Evolutionary conservation across 92 coral and sea anemone species (phyloP).

Genomic region (Heteractis magnifica): DNA sequence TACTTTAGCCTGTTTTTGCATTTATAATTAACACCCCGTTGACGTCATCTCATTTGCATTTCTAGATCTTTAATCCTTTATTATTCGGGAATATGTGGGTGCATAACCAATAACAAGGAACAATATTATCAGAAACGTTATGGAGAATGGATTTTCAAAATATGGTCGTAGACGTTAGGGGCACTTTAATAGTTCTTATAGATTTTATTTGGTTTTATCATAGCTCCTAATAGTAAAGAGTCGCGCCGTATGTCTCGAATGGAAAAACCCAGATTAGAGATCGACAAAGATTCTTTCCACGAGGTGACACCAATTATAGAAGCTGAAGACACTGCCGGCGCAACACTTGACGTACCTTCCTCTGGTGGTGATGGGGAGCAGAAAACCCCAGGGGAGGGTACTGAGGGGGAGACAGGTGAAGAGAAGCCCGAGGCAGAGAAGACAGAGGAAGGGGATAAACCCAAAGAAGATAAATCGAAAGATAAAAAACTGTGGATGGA

Average conservation of each 20-base stretch:
- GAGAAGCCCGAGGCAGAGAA: conserved; percentile 79
- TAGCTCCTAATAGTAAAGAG: conserved; percentile 76
- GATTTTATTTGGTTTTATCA: not conserved
- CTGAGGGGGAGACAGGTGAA: conserved; percentile 62
- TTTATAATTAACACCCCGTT: too few relatives aligned
- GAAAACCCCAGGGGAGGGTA: conserved; percentile 58
- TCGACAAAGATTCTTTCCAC: conserved; percentile 53
- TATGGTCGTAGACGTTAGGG: too few relatives aligned
- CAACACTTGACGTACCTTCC: conserved; percentile 55
- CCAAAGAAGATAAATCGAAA: conserved; percentile 55
- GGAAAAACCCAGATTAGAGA: conserved; percentile 63
- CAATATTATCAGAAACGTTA: too few relatives aligned
- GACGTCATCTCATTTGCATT: too few relatives aligned
- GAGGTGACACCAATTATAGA: conserved; percentile 55
- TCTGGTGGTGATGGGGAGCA: conserved; percentile 47
- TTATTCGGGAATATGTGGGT: too few relatives aligned
- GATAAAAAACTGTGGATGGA: conserved; percentile 98
- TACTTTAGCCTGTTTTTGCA: too few relatives aligned
- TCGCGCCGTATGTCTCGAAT: conserved; percentile 66
- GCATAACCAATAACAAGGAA: too few relatives aligned
- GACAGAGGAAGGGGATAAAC: conserved; percentile 61
- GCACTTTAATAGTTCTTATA: too few relatives aligned
- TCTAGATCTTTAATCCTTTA: too few relatives aligned
- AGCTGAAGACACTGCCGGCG: conserved; percentile 28
- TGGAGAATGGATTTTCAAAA: too few relatives aligned